Evolutionary conservation across 1,140 invertebrate genomes (phyloP).

Genomic region (Xylocopa sonorina): DNA sequence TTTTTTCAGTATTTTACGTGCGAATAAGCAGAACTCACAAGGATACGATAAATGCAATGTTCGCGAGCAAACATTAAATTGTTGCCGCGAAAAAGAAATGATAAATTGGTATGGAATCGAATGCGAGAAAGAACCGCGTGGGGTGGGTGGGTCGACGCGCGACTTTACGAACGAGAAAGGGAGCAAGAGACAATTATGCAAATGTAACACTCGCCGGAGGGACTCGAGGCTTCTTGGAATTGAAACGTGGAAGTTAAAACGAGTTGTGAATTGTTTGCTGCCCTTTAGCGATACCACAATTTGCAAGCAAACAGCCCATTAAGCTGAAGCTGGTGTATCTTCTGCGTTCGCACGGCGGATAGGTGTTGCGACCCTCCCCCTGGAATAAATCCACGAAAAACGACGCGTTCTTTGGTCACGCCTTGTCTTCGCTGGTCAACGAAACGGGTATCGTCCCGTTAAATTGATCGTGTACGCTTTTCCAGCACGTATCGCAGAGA

Average conservation of each 20-base stretch:
- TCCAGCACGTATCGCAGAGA: too few species aligned
- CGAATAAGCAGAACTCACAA: too few species aligned
- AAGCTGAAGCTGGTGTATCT: constrained; percentile 53
- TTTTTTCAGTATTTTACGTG: too few species aligned
- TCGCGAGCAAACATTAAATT: not conserved
- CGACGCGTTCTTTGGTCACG: not conserved
- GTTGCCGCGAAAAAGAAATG: not conserved
- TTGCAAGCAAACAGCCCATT: constrained; percentile 77
- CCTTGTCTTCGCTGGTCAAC: not conserved
- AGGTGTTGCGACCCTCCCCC: constrained; percentile 26
- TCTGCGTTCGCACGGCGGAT: constrained; percentile 19
- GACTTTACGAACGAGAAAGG: constrained; percentile 46
- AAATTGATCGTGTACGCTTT: not conserved
- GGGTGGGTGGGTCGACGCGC: not conserved
- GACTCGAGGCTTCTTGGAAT: constrained; percentile 56
- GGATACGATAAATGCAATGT: too few species aligned
- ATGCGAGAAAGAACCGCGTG: not conserved
- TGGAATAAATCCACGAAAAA: constrained; percentile 29
- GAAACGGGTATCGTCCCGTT: not conserved
- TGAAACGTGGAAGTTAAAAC: constrained; percentile 74
- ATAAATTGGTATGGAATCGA: not conserved
- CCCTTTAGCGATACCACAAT: constrained; percentile 76
- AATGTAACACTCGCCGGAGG: constrained; percentile 60
- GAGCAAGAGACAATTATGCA: constrained; percentile 70
- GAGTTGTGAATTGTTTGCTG: constrained; percentile 75